Percentiles rank a stretch among this genome's conserved stretches.
Conservation (phyloP, 1,140 invertebrate species). For the Trachymyrmex cornetzi region DNA sequence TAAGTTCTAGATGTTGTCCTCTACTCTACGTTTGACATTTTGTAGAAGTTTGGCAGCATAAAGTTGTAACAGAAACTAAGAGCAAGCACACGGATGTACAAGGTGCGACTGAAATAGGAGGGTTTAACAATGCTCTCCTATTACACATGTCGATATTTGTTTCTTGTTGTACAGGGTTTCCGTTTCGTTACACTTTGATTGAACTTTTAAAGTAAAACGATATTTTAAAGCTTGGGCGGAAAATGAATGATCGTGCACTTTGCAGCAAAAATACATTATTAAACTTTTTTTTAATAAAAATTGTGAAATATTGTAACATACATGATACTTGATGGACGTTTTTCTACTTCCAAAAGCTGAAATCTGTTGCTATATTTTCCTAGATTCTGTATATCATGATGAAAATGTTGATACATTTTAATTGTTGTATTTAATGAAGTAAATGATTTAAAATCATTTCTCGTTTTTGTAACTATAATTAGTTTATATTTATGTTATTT, state of each 20-base stretch:
- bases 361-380: not conserved
- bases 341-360: not conserved
- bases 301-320: not conserved
- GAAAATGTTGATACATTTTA: not conserved
- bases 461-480: not conserved
- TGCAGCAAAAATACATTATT: not conserved
- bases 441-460: not conserved
- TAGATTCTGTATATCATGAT: not conserved
- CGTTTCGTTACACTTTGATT: constrained; percentile 13
- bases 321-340: not conserved
- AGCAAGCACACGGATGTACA: not conserved
- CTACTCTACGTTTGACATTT: constrained; percentile 30
- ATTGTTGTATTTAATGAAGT: not conserved
- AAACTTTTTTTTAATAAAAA: constrained; percentile 24
- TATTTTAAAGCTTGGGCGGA: not conserved
- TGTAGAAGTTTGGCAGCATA: constrained; percentile 22
- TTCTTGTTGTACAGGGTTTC: not conserved
- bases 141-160: constrained; percentile 1
- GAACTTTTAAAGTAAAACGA: constrained; percentile 16
- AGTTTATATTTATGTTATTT: constrained; percentile 1
- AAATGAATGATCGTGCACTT: not conserved
- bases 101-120: constrained; percentile 11
- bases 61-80: constrained; percentile 4
- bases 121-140: constrained; percentile 9
- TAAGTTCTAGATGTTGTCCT: constrained; percentile 35